Evolutionary conservation across 2,113 vertebrate species (phyloP).

Genomic region (Oncorhynchus mykiss): DNA sequence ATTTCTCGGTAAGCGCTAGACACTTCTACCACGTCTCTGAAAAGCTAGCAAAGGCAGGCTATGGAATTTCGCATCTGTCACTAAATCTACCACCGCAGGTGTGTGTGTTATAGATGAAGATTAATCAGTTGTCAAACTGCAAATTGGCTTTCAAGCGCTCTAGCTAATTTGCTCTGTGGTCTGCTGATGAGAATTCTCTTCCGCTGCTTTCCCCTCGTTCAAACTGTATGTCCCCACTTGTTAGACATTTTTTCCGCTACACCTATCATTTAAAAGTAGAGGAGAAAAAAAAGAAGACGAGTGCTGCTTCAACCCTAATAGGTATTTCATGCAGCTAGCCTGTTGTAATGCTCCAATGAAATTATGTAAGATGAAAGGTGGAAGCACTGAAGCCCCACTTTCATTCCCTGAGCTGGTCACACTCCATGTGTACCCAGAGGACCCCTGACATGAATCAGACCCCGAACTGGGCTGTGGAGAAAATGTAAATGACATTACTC

Average conservation of each 20-base stretch:
- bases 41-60: slow-evolving; percentile 21
- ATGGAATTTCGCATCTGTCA: slow-evolving; percentile 50
- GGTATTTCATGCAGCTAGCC: slow-evolving; percentile 29
- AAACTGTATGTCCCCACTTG: slow-evolving; percentile 48
- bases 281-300: slow-evolving; percentile 30
- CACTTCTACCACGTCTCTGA: slow-evolving; percentile 1
- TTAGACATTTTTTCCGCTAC: slow-evolving; percentile 24
- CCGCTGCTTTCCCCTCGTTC: slow-evolving; percentile 57
- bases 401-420: slow-evolving; percentile 32
- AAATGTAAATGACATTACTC: slow-evolving; percentile 63
- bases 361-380: slow-evolving; percentile 41
- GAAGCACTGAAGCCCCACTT: slow-evolving; percentile 36
- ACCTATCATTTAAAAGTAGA: slow-evolving; percentile 29
- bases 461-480: slow-evolving; percentile 29
- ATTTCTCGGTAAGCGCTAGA: background rate
- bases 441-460: slow-evolving; percentile 49
- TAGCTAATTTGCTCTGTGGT: slow-evolving; percentile 70
- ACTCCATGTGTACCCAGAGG: slow-evolving; percentile 50
- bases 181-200: slow-evolving; percentile 70
- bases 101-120: slow-evolving; percentile 67
- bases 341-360: slow-evolving; percentile 29
- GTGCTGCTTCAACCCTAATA: slow-evolving; percentile 22
- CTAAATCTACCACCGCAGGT: slow-evolving; percentile 48
- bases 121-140: slow-evolving; percentile 72
- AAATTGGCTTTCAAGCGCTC: slow-evolving; percentile 75